These are phyloP conservation scores for Ptilorrhoa leucosticta DNA, from an alignment of 2,113 vertebrate genomes.

Conservation along the genomic window DNA sequence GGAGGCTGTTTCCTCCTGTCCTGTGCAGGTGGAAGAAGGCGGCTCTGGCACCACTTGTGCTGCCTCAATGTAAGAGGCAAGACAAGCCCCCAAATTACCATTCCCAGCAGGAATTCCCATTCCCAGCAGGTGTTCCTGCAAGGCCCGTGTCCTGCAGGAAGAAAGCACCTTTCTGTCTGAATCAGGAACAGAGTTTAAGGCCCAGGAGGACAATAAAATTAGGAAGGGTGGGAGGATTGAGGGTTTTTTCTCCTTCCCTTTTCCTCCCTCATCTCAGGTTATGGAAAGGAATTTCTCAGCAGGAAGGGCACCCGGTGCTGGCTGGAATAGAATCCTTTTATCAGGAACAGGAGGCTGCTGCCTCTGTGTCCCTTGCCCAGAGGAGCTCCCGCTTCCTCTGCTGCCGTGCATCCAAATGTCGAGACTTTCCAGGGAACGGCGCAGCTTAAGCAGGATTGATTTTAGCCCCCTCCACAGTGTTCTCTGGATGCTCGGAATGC, in stretches of 20 bases:
- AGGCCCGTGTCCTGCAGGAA: not conserved
- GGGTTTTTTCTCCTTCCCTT: not conserved
- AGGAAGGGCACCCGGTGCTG: not conserved
- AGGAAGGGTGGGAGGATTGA: not conserved
- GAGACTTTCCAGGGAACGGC: not conserved
- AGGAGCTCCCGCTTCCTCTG: not conserved
- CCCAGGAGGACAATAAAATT: not conserved
- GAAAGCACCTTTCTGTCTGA: not conserved
- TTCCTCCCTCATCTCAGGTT: not conserved
- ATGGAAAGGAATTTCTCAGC: not conserved
- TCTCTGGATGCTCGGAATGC: not conserved
- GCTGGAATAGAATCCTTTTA: not conserved
- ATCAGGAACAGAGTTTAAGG: not conserved
- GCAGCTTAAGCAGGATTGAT: not conserved
- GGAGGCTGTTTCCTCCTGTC: not conserved
- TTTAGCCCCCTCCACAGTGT: not conserved
- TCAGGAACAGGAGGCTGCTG: not conserved
- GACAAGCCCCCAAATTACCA: not conserved
- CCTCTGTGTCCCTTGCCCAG: not conserved
- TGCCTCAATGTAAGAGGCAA: not conserved
- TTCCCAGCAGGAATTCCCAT: not conserved
- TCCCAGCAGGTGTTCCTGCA: not conserved
- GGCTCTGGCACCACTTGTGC: not conserved
- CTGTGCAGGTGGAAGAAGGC: not conserved
- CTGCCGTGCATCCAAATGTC: not conserved